phyloP scores from a whole-genome alignment of 2,888 invertebrate genomes.

The Epistrophella euchroma region DNA sequence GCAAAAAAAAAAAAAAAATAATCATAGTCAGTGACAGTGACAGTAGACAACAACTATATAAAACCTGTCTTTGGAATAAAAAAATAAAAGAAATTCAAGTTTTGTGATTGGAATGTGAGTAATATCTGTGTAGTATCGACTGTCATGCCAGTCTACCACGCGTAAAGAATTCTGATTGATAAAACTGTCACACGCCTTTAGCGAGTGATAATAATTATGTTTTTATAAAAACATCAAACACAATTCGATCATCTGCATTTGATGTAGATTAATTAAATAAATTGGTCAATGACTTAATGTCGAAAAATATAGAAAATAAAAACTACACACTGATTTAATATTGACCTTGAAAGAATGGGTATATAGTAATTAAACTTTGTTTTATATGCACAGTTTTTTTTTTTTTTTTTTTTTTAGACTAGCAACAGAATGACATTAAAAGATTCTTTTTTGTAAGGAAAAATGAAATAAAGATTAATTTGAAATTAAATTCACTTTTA shows the following conservation, averaged over 20 bases:
- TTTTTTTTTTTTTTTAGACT: background rate
- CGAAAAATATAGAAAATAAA: background rate
- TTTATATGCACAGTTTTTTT: too few species aligned
- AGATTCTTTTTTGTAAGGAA: background rate
- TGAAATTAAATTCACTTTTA: background rate
- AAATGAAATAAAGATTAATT: background rate
- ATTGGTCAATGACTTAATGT: background rate
- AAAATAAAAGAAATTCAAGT: background rate
- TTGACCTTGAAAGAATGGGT: slow-evolving; percentile 1
- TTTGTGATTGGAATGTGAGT: background rate
- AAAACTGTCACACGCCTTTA: background rate
- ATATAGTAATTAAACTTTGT: too few species aligned
- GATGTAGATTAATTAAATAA: too few species aligned
- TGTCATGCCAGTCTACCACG: background rate
- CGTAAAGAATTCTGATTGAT: background rate
- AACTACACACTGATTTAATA: background rate
- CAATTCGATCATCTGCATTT: too few species aligned
- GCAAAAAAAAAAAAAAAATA: background rate
- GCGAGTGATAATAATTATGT: background rate
- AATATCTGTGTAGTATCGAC: background rate
- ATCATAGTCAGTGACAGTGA: background rate
- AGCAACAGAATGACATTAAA: background rate
- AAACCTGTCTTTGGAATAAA: background rate
- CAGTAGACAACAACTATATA: background rate
- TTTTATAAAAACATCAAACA: background rate